Evolutionary conservation across 2,888 invertebrate species (phyloP), one percentile per base, ranked within the genome.

Genomic region (Druceiella hillmani): DNA sequence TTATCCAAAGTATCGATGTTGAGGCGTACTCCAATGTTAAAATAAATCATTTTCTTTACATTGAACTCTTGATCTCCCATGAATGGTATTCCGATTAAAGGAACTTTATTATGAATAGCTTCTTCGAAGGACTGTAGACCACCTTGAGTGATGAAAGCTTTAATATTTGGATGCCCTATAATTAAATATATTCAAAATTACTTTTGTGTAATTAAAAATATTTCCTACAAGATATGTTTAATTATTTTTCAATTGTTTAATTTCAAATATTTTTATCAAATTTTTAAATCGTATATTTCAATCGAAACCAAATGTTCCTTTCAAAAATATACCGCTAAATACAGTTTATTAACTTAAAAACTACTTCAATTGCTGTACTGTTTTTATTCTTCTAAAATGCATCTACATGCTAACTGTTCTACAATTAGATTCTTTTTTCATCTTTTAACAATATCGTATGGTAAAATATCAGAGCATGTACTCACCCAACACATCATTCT

Each of bases 301-400:
- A n/a, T n/a, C n/a, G n/a, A n/a, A n/a, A n/a, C n/a, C n/a, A n/a
- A n/a, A n/a, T n/a, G n/a, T n/a, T n/a, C n/a, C n/a, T n/a, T n/a
- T n/a, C n/a, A n/a, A n/a, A n/a, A n/a, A n/a, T n/a, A n/a, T n/a
- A n/a, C n/a, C n/a, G n/a, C n/a, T n/a, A n/a, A n/a, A n/a, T n/a
- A n/a, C n/a, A n/a, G n/a, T n/a, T n/a, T n/a, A n/a, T n/a, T n/a
- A n/a, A n/a, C n/a, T n/a, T n/a, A n/a, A 17, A 31, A 27, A 12
- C 40, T 49, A 57, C 60, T 57, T 17, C 62, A 45, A 27, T 62
- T 46, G 40, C 57, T 58, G 32, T 57, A 52, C 43, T 62, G 62
- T 1, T 62, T 61, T 10, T 59, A 43, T 61, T 61, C 63, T 26
- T 56, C 55, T 10, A 38, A 41, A 3, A 55, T 43, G 39, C 52